Base-by-base conservation (phyloP, 2,888 invertebrate genomes). In the Rosalia funebris region DNA sequence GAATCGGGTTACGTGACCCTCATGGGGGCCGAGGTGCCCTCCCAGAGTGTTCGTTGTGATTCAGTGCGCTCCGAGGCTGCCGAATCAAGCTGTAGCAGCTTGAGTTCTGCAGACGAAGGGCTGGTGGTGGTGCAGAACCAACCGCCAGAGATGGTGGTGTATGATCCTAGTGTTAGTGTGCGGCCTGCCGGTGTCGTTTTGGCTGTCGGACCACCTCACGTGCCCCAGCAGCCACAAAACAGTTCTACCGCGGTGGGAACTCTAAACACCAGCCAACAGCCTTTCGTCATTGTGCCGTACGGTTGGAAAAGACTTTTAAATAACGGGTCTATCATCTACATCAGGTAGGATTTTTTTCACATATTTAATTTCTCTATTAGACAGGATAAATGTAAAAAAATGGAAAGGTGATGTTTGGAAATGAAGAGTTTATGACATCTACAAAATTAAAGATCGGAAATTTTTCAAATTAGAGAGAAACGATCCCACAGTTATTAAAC, bases 231-330 rank as follows among this genome's bases (percentile, higher is more conserved):
- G 57, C 61, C 62, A 46, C 60, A 63, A 46, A 62, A 77, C 69
- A 78, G 76, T 69, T 15, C 50, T 19, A 37, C 65, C 10, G 34
- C 64, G 37, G 53, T 63, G 47, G 66, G 67, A 77, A 77, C 70
- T 76, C 77, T 70, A 36, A 36, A 54, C 57, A 42, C 53, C 11
- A 58, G 64, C 19, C 73, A 72, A 57, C 68, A 65, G 46, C 65
- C 69, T 32, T 67, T 73, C 60, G 74, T 81, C 74, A 75, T 86
- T 72, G 88, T 91, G 75, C 91, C 92, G 70, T 87, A 86, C 74
- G 91, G 92, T 67, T 93, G 92, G 92, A 90, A 89, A 80, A 85
- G 93, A 77, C 83, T 89, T 71, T 83, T 87, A 72, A 87, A 87
- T 77, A 88, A 89, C 81, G 89, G 89, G 72, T 86, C 87, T 80